Evolutionary conservation across 2,797 vertebrate species (phyloP).

Genomic region (Tamandua tetradactyla): DNA sequence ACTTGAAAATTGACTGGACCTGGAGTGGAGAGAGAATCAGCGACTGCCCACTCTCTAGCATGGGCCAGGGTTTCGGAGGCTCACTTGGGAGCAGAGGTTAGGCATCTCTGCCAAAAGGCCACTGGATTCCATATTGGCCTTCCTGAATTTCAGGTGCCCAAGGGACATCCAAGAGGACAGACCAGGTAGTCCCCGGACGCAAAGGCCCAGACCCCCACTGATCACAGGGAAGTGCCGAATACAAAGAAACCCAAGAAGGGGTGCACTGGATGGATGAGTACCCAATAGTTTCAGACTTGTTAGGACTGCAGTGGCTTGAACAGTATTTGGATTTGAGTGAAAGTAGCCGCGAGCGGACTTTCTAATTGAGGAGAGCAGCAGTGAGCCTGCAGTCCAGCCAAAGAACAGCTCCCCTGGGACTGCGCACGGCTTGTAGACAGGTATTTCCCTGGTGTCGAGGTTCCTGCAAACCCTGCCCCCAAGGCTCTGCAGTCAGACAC

Average conservation of each 20-base stretch:
- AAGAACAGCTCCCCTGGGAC: accelerated
- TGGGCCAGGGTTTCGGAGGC: too few species aligned
- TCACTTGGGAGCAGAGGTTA: too few species aligned
- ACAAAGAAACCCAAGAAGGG: background rate
- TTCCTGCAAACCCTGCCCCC: background rate
- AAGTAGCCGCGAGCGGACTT: background rate
- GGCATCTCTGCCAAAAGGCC: accelerated
- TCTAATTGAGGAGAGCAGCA: background rate
- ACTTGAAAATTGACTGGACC: background rate
- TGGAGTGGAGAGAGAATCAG: background rate
- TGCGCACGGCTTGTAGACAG: background rate
- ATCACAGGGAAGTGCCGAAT: too few species aligned
- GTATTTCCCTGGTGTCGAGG: background rate
- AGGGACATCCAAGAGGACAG: background rate
- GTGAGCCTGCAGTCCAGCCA: background rate
- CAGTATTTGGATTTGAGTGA: background rate
- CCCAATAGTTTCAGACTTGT: background rate
- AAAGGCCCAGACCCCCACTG: background rate
- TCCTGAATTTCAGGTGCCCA: background rate
- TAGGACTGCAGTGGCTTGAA: background rate
- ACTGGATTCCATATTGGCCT: background rate
- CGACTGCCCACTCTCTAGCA: accelerated
- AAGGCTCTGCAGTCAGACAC: background rate
- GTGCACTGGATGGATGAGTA: accelerated
- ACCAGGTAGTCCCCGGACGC: background rate